These are phyloP conservation scores for Carassius auratus DNA, from an alignment of 2,113 vertebrate species.

Conservation along the genomic window DNA sequence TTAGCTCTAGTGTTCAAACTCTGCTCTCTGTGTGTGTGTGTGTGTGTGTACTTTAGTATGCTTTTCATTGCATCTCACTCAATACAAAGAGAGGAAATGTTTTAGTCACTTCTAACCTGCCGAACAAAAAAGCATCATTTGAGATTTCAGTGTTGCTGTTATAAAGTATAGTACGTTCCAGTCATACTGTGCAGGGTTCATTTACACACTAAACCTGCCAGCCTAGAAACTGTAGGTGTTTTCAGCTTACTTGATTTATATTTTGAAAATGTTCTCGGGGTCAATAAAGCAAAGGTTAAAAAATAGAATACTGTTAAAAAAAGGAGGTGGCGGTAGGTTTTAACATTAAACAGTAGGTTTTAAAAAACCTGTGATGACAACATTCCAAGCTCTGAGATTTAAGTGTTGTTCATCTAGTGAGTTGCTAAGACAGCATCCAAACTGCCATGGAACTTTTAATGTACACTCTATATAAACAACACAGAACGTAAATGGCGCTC, in stretches of 20 bases:
- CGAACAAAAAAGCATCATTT: conserved; percentile 13
- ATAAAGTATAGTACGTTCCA: not conserved
- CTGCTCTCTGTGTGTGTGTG: conserved; percentile 36
- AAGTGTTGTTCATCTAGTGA: not conserved
- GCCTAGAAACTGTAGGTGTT: not conserved
- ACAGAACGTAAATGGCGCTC: not conserved
- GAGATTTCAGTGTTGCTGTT: conserved; percentile 22
- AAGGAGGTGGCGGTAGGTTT: too few relatives aligned
- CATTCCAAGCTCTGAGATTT: not conserved
- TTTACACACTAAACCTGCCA: conserved; percentile 7
- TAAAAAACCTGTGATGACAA: conserved; percentile 2
- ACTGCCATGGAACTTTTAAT: not conserved
- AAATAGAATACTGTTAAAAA: not conserved
- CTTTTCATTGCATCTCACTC: conserved; percentile 27
- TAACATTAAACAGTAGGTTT: not conserved
- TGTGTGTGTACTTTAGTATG: conserved; percentile 7
- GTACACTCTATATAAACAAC: not conserved
- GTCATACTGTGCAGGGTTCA: not conserved
- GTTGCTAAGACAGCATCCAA: not conserved
- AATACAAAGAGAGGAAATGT: not conserved
- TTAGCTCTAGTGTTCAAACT: conserved; percentile 83
- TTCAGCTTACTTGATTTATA: conserved; percentile 15
- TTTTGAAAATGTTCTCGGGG: conserved; percentile 22
- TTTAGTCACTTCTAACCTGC: not conserved
- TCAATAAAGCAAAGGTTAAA: conserved; percentile 19